These are phyloP conservation scores for Caenorhabditis tropicalis DNA, from an alignment of 1,140 invertebrate species.

Conservation along the genomic window DNA sequence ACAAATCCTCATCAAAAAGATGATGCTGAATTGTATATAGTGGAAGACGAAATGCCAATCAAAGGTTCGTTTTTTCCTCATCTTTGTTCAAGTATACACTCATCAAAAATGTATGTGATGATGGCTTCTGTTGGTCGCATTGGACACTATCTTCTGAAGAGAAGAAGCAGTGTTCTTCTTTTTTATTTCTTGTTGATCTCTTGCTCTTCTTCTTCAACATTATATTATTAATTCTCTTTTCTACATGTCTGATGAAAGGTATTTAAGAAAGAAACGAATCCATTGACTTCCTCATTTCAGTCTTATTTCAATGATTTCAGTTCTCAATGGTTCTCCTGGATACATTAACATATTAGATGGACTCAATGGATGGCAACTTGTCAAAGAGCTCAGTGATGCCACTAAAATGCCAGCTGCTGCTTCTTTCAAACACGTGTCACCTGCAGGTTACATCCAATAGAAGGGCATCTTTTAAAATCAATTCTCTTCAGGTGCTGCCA, in stretches of 20 bases:
- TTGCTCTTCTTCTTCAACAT: neutral
- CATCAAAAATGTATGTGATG: constrained; percentile 20
- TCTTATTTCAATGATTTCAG: constrained; percentile 72
- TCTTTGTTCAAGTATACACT: constrained; percentile 5
- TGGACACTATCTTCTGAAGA: neutral
- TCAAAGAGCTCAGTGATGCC: constrained; percentile 84
- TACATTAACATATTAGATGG: constrained; percentile 98
- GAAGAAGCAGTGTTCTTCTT: neutral
- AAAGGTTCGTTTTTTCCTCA: constrained; percentile 74
- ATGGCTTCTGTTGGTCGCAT: neutral
- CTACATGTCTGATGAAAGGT: constrained; percentile 36
- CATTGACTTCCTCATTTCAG: neutral
- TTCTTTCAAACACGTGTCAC: constrained; percentile 97
- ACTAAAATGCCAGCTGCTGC: constrained; percentile 87
- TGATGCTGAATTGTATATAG: constrained; percentile 86
- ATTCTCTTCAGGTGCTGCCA: constrained; percentile 79
- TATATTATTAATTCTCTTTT: neutral
- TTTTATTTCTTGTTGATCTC: neutral
- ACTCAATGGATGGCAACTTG: constrained; percentile 94
- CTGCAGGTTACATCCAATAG: constrained; percentile 76
- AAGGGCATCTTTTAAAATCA: too few species aligned
- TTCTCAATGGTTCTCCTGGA: constrained; percentile 91
- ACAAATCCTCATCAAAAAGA: constrained; percentile 98
- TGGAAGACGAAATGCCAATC: constrained; percentile 82
- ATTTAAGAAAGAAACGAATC: neutral